Evolutionary conservation across 2,113 vertebrate genomes (phyloP).

Genomic region (Myocastor coypus): DNA sequence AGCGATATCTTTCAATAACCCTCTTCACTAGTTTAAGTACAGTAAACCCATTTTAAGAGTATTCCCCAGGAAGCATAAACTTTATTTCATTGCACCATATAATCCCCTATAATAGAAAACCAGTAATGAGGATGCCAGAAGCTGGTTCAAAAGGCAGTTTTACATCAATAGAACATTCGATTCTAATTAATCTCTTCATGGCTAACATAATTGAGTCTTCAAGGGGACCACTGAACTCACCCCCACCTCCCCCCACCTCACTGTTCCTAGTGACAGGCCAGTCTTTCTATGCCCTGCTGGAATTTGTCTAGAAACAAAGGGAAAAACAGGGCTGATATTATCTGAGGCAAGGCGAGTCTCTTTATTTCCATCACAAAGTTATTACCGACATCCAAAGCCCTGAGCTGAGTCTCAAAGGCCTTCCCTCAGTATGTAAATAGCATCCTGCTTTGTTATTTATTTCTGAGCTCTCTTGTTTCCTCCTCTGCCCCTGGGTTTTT

Average conservation of each 20-base stretch:
- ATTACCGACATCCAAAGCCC: slow-evolving; percentile 71
- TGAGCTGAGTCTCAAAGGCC: slow-evolving; percentile 57
- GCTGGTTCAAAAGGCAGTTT: slow-evolving; percentile 82
- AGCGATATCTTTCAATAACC: slow-evolving; percentile 39
- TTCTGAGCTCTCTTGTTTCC: slow-evolving; percentile 45
- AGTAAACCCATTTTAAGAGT: slow-evolving; percentile 72
- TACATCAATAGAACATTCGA: slow-evolving; percentile 84
- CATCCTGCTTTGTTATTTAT: slow-evolving; percentile 68
- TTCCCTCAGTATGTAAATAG: slow-evolving; percentile 67
- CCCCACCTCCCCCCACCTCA: slow-evolving; percentile 15
- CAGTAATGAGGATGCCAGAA: slow-evolving; percentile 77
- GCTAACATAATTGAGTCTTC: slow-evolving; percentile 83
- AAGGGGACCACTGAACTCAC: slow-evolving; percentile 68
- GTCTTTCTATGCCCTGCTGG: slow-evolving; percentile 10
- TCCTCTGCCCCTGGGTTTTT: slow-evolving; percentile 64
- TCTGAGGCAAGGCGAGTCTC: slow-evolving; percentile 9
- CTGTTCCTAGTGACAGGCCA: not conserved
- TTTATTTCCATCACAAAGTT: slow-evolving; percentile 71
- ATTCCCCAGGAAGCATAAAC: slow-evolving; percentile 69
- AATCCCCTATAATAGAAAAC: slow-evolving; percentile 81
- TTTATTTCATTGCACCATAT: slow-evolving; percentile 79
- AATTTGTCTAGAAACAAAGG: slow-evolving; percentile 73
- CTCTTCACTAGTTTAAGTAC: slow-evolving; percentile 68
- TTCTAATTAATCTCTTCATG: slow-evolving; percentile 87
- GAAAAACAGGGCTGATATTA: not conserved